Evolutionary conservation across 2,113 vertebrate species (phyloP).

Genomic region (Thinocorus orbignyianus): DNA sequence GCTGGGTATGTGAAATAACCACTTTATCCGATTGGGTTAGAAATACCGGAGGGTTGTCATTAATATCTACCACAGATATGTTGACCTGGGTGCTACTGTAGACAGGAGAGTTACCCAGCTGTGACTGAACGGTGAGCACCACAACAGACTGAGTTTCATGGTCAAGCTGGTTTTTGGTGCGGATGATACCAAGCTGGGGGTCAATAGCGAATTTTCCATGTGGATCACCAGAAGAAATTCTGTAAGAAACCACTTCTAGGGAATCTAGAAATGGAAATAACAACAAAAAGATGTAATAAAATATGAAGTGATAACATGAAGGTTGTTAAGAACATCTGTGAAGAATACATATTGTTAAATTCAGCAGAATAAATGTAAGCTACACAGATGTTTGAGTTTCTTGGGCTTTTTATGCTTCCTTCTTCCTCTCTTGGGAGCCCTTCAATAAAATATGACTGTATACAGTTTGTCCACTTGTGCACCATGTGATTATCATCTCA

Average conservation of each 20-base stretch:
- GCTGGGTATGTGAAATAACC: conserved; percentile 70
- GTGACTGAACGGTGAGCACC: conserved; percentile 84
- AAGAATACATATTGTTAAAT: neutral
- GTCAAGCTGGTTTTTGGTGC: conserved; percentile 79
- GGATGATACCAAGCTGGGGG: conserved; percentile 82
- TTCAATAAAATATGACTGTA: neutral
- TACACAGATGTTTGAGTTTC: neutral
- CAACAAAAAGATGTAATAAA: neutral
- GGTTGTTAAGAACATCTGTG: neutral
- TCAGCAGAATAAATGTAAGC: neutral
- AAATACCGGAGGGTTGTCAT: conserved; percentile 87
- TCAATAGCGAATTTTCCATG: conserved; percentile 82
- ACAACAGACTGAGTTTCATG: conserved; percentile 78
- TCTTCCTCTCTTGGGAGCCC: neutral
- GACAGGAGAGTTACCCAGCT: conserved; percentile 66
- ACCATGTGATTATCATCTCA: neutral
- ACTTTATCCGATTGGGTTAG: conserved; percentile 67
- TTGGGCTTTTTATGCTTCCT: conserved; percentile 2
- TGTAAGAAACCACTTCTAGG: conserved; percentile 79
- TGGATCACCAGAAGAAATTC: conserved; percentile 87
- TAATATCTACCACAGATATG: conserved; percentile 83
- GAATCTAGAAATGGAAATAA: conserved; percentile 73
- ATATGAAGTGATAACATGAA: neutral
- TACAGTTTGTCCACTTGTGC: neutral
- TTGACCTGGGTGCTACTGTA: conserved; percentile 87